Evolutionary conservation across 2,113 vertebrate species (phyloP).

Genomic region (Caracal caracal): DNA sequence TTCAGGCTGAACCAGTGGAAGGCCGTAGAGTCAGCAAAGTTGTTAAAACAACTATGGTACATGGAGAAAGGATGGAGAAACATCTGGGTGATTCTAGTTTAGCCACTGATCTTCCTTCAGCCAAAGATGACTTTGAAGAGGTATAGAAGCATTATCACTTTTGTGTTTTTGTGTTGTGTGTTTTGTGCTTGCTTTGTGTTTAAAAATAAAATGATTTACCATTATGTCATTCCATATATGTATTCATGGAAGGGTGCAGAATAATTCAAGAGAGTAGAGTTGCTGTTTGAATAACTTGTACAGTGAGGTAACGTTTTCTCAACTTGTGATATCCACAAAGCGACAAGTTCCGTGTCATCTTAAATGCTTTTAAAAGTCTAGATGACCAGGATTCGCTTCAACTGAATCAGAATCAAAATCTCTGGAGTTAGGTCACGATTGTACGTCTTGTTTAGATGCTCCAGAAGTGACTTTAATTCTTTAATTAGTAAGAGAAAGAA

Average conservation of each 20-base stretch:
- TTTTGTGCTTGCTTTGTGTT: neutral
- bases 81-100: conserved; percentile 91
- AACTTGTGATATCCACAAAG: too few relatives aligned
- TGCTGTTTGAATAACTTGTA: neutral
- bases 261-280: neutral
- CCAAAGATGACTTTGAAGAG: conserved; percentile 98
- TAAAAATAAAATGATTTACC: neutral
- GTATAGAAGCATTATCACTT: conserved; percentile 80
- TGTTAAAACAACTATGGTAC: conserved; percentile 93
- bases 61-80: conserved; percentile 94
- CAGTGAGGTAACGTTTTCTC: neutral
- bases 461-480: neutral
- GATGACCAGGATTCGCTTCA: neutral
- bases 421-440: neutral
- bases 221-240: neutral
- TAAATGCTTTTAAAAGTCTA: neutral
- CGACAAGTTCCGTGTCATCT: neutral
- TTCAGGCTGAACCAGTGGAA: conserved; percentile 93
- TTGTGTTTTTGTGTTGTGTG: neutral
- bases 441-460: neutral
- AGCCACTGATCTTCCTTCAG: conserved; percentile 94
- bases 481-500: neutral
- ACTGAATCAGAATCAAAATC: neutral
- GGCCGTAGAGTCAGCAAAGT: conserved; percentile 97
- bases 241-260: neutral